These are phyloP conservation scores for Miltochrista miniata DNA, from an alignment of 2,888 invertebrate species.

Conservation along the genomic window DNA sequence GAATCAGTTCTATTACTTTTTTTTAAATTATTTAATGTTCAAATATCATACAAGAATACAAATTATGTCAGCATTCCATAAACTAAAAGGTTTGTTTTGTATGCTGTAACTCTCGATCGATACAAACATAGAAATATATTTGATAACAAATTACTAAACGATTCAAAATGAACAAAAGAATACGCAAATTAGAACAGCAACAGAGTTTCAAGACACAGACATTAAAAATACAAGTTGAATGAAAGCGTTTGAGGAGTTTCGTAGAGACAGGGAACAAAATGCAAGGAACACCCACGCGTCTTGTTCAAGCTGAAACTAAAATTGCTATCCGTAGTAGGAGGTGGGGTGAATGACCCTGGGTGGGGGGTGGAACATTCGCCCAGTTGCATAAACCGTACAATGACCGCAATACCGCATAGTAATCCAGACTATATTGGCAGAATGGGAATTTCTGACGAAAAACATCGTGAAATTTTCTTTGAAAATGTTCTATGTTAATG, in stretches of 20 bases:
- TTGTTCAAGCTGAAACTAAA: constrained; percentile 65
- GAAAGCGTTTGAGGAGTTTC: constrained; percentile 26
- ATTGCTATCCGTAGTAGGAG: constrained; percentile 56
- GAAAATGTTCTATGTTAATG: background rate
- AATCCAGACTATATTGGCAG: constrained; percentile 42
- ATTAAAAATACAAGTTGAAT: constrained; percentile 22
- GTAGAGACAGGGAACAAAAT: constrained; percentile 45
- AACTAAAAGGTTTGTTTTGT: too few species aligned
- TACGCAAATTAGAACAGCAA: constrained; percentile 4
- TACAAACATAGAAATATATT: too few species aligned
- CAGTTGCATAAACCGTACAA: constrained; percentile 66
- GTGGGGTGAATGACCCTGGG: constrained; percentile 63
- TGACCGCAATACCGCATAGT: constrained; percentile 52
- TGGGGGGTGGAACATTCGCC: constrained; percentile 59
- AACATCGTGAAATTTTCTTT: background rate
- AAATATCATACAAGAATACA: too few species aligned
- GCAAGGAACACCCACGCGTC: constrained; percentile 56
- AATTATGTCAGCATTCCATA: too few species aligned
- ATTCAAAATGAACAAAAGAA: background rate
- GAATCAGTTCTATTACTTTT: background rate
- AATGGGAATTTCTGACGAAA: background rate
- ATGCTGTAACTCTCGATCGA: too few species aligned
- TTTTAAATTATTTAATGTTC: too few species aligned
- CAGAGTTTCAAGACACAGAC: constrained; percentile 2
- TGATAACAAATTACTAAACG: too few species aligned